Percentiles rank a stretch among this genome's conserved stretches.
Conservation (phyloP, 2,113 vertebrate species). For the Hipposideros armiger region DNA sequence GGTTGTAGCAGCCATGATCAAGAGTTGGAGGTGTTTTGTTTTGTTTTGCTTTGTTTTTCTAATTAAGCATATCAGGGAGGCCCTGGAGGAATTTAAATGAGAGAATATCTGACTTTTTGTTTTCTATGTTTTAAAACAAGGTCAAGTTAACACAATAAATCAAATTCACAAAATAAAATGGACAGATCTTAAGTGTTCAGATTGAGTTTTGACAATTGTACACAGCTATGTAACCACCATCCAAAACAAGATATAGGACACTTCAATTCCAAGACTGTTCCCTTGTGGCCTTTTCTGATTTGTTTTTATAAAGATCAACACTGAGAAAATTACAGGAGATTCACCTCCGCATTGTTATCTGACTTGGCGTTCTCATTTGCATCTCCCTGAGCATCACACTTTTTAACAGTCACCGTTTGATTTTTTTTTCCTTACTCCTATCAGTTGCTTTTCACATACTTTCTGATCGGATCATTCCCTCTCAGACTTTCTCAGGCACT, state of each 20-base stretch:
- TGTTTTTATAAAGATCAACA: not conserved
- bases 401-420: fast-evolving
- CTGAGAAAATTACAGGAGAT: not conserved
- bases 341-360: not conserved
- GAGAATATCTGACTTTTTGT: not conserved
- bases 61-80: not conserved
- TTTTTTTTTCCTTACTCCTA: not conserved
- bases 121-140: not conserved
- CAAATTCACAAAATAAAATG: not conserved
- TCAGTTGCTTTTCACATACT: not conserved
- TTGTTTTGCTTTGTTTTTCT: not conserved
- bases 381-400: not conserved
- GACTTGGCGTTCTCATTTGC: not conserved
- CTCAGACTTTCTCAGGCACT: not conserved
- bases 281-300: not conserved
- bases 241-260: not conserved
- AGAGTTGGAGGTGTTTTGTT: not conserved
- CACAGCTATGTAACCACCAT: not conserved
- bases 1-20: not conserved
- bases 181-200: not conserved
- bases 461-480: not conserved
- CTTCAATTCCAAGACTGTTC: not conserved
- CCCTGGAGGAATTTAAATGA: not conserved
- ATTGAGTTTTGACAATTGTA: not conserved
- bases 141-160: not conserved